A percentile compares a stretch with the other conserved stretches of the same genome.
phyloP scores from a whole-genome alignment of 2,888 invertebrate species.

The Eledona agricola region DNA sequence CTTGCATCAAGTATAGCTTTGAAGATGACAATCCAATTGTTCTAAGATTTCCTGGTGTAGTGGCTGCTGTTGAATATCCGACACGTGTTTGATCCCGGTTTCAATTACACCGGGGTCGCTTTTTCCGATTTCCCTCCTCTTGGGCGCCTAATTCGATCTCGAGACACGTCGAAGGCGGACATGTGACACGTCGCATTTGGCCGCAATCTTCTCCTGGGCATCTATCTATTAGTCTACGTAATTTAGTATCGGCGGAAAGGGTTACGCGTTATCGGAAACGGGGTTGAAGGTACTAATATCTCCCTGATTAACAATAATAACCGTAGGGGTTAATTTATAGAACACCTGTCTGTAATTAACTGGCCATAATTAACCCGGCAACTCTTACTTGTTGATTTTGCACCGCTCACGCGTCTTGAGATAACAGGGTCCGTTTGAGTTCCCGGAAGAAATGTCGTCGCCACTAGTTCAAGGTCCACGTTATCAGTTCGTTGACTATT shows the following conservation, averaged over 20 bases:
- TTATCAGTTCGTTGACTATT: too few species aligned
- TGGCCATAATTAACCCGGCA: conserved; percentile 54
- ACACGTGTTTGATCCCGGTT: conserved; percentile 22
- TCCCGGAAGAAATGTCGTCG: too few species aligned
- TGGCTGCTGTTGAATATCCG: conserved; percentile 23
- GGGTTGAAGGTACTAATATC: conserved; percentile 45
- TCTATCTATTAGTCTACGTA: too few species aligned
- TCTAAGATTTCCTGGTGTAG: conserved; percentile 52
- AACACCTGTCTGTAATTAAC: conserved; percentile 57
- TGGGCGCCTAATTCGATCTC: conserved; percentile 52
- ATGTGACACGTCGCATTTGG: conserved; percentile 49
- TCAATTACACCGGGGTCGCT: conserved; percentile 14
- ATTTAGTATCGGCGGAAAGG: conserved; percentile 12
- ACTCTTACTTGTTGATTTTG: conserved; percentile 56
- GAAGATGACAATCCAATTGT: conserved; percentile 61
- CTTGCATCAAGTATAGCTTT: conserved; percentile 58
- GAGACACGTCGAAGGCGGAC: conserved; percentile 56
- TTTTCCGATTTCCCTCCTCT: conserved; percentile 3
- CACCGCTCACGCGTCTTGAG: too few species aligned
- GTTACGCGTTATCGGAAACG: conserved; percentile 13
- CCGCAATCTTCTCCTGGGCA: conserved; percentile 51
- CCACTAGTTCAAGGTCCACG: too few species aligned
- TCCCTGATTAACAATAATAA: conserved; percentile 57
- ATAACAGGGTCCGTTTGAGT: too few species aligned
- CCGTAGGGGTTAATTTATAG: conserved; percentile 56